phyloP scores from a whole-genome alignment of 2,888 invertebrate genomes.

The Furcula furcula region DNA sequence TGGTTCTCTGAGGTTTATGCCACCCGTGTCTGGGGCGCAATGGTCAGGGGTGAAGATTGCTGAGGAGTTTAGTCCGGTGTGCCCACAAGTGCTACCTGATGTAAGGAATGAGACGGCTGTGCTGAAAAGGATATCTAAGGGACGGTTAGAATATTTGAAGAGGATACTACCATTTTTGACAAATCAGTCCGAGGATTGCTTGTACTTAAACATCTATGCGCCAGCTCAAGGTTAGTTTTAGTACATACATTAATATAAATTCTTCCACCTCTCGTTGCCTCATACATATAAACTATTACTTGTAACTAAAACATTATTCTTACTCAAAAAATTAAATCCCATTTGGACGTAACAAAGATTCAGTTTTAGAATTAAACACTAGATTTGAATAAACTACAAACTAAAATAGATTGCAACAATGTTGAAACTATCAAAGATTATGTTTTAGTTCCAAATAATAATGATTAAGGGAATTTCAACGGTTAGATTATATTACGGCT shows the following conservation, averaged over 20 bases:
- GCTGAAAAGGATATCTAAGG: slow-evolving; percentile 92
- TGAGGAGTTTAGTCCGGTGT: slow-evolving; percentile 93
- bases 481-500: neutral
- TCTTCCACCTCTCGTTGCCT: too few relatives aligned
- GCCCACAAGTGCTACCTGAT: slow-evolving; percentile 95
- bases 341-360: too few relatives aligned
- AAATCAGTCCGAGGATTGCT: slow-evolving; percentile 98
- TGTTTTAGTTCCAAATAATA: too few relatives aligned
- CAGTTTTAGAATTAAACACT: too few relatives aligned
- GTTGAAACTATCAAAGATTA: too few relatives aligned
- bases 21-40: slow-evolving; percentile 95
- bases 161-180: slow-evolving; percentile 92
- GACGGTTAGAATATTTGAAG: slow-evolving; percentile 93
- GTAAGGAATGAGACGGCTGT: slow-evolving; percentile 92
- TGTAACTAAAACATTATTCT: too few relatives aligned
- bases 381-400: too few relatives aligned
- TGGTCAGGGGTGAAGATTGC: slow-evolving; percentile 95
- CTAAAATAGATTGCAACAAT: too few relatives aligned
- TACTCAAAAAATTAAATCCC: too few relatives aligned
- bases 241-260: too few relatives aligned
- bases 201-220: slow-evolving; percentile 97
- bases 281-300: too few relatives aligned
- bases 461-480: neutral
- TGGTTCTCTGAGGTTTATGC: slow-evolving; percentile 96
- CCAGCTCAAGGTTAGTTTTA: slow-evolving; percentile 97